phyloP scores from a whole-genome alignment of 1,140 invertebrate species.

The Marisa cornuarietis region DNA sequence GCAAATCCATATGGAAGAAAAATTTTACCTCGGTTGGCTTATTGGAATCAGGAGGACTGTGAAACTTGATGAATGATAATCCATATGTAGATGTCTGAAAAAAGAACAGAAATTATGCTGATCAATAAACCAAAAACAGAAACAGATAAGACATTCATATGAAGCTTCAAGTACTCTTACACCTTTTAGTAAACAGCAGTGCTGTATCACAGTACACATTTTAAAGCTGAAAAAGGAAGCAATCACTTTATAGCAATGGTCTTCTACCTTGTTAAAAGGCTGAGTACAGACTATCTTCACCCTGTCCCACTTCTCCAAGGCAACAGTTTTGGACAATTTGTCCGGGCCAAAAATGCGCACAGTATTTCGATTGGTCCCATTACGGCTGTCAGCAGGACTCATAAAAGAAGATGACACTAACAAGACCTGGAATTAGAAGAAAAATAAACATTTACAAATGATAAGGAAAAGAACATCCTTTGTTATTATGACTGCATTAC shows the following conservation, averaged over 20 bases:
- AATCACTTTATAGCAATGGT: background rate
- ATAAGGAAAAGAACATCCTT: conserved; percentile 8
- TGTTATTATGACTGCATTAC: too few relatives aligned
- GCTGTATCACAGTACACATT: background rate
- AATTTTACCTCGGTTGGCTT: conserved; percentile 31
- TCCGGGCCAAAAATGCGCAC: conserved; percentile 80
- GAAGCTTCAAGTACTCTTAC: too few relatives aligned
- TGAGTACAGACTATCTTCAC: conserved; percentile 87
- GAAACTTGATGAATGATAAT: conserved; percentile 80
- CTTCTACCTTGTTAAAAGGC: conserved; percentile 79
- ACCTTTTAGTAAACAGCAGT: too few relatives aligned
- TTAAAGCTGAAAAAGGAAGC: background rate
- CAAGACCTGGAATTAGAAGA: conserved; percentile 70
- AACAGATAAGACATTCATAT: too few relatives aligned
- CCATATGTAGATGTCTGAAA: conserved; percentile 77
- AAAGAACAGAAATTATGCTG: too few relatives aligned
- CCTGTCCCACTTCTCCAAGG: conserved; percentile 80
- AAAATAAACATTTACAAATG: background rate
- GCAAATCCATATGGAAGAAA: background rate
- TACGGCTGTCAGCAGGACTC: conserved; percentile 79
- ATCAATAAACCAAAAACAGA: too few relatives aligned
- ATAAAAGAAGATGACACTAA: conserved; percentile 84
- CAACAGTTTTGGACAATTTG: conserved; percentile 71
- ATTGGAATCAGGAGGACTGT: conserved; percentile 63
- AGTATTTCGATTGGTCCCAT: conserved; percentile 73